Evolutionary conservation across 2,113 vertebrate species (phyloP), one percentile per base, ranked within the genome.

Genomic region (Anhinga rufa): DNA sequence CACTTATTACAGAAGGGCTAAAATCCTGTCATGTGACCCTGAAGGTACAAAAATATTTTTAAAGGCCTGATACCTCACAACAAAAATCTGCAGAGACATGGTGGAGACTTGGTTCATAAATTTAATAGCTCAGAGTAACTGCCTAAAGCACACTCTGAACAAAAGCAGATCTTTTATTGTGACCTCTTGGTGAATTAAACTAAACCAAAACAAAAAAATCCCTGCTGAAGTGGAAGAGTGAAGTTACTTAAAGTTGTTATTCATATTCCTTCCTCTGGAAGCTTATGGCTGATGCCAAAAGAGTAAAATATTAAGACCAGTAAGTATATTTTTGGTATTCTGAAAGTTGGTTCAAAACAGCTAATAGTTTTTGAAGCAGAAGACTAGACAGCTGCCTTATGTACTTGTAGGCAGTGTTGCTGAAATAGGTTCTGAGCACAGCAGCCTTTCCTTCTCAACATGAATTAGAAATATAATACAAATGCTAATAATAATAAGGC

Each of bases 1-100:
- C 44, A 2, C 86, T 96, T 94, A 95, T 87, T 97, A 97, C 94
- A 97, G 84, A 96, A 97, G 75, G 55, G 31, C 11, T 58, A 91
- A 66, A 84, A 90, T 77, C 55, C 87, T 90, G 65, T 57, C 57
- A 57, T 36, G 28, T 78, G 29, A 78, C 21, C 64, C 38, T 44
- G 19, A 21, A 91, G 70, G 10, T 66, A 74, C 42, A 92, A 85
- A 95, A 97, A 44, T 66, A 86, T 79, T 86, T 93, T 89, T 31
- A 96, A 92, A 91, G 75, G 86, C 75, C 72, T 91, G 88, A 95
- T 60, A 77, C 10, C 71, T 49, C 85, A 91, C 5, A 16, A 82
- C 57, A 96, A 96, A 10, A 82, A 87, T 80, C 89, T 55, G n/a
- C 28, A 94, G 76, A 97, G 89, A 94, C 38, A 88, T 2, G 9